A percentile compares a stretch with the other conserved stretches of the same genome.
phyloP scores from a whole-genome alignment of 2,113 vertebrate species.

The Phrynosoma platyrhinos region DNA sequence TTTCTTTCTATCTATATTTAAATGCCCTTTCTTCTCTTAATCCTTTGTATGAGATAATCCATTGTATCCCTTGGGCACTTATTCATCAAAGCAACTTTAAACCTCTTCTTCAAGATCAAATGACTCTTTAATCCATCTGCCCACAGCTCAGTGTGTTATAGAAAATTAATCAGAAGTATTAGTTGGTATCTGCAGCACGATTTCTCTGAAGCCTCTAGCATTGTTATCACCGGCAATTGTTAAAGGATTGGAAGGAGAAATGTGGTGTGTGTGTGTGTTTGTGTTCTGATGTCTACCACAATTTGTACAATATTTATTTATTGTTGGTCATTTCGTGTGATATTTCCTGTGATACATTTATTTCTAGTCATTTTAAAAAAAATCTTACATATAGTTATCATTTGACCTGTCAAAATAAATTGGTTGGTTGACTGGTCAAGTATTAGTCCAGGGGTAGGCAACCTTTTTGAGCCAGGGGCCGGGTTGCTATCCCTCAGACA shows the following conservation, averaged over 20 bases:
- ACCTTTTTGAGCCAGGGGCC: no score
- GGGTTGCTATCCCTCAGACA: no score
- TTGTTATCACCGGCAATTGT: conserved; percentile 58
- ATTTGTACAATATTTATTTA: neutral
- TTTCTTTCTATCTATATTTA: conserved; percentile 41
- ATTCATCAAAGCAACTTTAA: conserved; percentile 79
- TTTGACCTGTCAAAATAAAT: neutral
- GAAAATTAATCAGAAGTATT: conserved; percentile 76
- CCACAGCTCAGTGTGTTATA: conserved; percentile 73
- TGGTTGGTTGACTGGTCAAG: neutral
- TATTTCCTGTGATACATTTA: conserved; percentile 44
- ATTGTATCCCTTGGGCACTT: conserved; percentile 70
- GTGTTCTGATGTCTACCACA: conserved; percentile 35
- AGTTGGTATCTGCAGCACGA: conserved; percentile 66
- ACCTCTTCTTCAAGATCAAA: conserved; percentile 80
- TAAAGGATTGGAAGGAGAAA: conserved; percentile 52
- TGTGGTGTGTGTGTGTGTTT: neutral
- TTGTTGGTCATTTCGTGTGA: conserved; percentile 43
- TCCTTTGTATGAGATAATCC: conserved; percentile 77
- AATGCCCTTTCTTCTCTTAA: conserved; percentile 67
- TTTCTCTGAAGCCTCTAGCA: conserved; percentile 54
- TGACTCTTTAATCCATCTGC: conserved; percentile 79
- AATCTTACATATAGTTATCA: neutral
- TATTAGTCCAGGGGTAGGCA: neutral
- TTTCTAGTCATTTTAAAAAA: conserved; percentile 28